A percentile compares a stretch with the other conserved stretches of the same genome.
These are phyloP conservation scores for Siniperca chuatsi DNA, from an alignment of 2,113 vertebrate genomes.

Conservation along the genomic window DNA sequence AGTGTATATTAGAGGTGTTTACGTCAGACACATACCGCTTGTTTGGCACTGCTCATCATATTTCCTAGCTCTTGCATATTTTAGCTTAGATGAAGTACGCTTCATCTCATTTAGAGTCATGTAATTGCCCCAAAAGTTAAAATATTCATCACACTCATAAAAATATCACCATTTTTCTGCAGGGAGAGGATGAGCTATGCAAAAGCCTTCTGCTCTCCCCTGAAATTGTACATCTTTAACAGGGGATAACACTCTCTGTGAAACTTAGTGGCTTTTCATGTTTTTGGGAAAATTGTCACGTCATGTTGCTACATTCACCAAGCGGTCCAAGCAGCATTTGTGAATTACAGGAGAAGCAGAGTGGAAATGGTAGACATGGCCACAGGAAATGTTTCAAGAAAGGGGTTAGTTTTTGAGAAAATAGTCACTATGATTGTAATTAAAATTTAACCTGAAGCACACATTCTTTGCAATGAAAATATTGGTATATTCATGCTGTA, in stretches of 20 bases:
- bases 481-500: slow-evolving; percentile 6
- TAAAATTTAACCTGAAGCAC: slow-evolving; percentile 47
- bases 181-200: slow-evolving; percentile 68
- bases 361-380: slow-evolving; percentile 61
- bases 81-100: slow-evolving; percentile 58
- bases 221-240: slow-evolving; percentile 71
- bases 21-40: slow-evolving; percentile 36
- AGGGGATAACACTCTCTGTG: slow-evolving; percentile 55
- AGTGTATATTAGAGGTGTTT: slow-evolving; percentile 37
- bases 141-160: slow-evolving; percentile 80
- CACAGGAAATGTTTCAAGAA: slow-evolving; percentile 61
- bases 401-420: slow-evolving; percentile 44
- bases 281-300: slow-evolving; percentile 70
- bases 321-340: slow-evolving; percentile 40
- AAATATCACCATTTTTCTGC: slow-evolving; percentile 69
- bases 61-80: slow-evolving; percentile 73
- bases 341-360: slow-evolving; percentile 56
- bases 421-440: slow-evolving; percentile 46
- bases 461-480: slow-evolving; percentile 24
- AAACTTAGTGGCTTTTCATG: slow-evolving; percentile 67
- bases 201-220: slow-evolving; percentile 66
- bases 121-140: slow-evolving; percentile 79
- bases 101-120: slow-evolving; percentile 75
- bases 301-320: slow-evolving; percentile 61
- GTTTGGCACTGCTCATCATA: slow-evolving; percentile 59